These are phyloP conservation scores for Cancer borealis DNA, from an alignment of 2,888 invertebrate species.

Conservation along the genomic window DNA sequence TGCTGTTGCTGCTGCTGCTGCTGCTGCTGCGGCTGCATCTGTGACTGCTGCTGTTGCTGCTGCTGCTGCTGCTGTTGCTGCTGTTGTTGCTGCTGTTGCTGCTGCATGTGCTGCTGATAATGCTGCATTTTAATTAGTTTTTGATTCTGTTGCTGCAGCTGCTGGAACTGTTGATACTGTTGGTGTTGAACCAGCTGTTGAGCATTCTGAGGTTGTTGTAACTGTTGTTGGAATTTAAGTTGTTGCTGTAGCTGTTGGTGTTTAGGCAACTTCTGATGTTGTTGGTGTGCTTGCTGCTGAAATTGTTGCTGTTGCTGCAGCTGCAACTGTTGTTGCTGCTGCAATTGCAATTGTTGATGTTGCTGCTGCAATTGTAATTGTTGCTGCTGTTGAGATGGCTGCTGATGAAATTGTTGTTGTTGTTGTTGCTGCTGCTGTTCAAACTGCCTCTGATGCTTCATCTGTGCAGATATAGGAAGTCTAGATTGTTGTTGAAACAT, in stretches of 20 bases:
- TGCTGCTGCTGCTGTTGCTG: constrained; percentile 62
- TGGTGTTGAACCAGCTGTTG: constrained; percentile 71
- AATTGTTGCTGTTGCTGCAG: constrained; percentile 57
- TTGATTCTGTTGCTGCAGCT: constrained; percentile 59
- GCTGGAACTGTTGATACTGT: constrained; percentile 59
- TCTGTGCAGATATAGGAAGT: constrained; percentile 54
- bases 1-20: constrained; percentile 53
- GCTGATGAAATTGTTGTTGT: constrained; percentile 44
- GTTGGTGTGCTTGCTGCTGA: constrained; percentile 55
- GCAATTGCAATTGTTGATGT: constrained; percentile 49
- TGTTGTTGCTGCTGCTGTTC: constrained; percentile 60
- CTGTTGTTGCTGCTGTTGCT: constrained; percentile 62
- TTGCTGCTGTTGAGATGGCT: constrained; percentile 31
- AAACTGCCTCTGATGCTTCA: constrained; percentile 53
- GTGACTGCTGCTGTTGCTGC: constrained; percentile 58
- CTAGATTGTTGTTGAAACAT: constrained; percentile 61
- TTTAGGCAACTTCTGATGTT: constrained; percentile 47
- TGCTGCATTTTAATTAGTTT: constrained; percentile 49
- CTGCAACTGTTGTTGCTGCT: constrained; percentile 53
- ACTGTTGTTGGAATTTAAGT: constrained; percentile 53
- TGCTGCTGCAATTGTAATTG: constrained; percentile 50
- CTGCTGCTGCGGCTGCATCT: constrained; percentile 58
- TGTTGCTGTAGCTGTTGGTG: constrained; percentile 58
- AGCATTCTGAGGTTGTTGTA: constrained; percentile 61
- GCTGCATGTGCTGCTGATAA: constrained; percentile 53